These are phyloP conservation scores for Acronicta aceris DNA, from an alignment of 2,888 invertebrate genomes.

Conservation along the genomic window DNA sequence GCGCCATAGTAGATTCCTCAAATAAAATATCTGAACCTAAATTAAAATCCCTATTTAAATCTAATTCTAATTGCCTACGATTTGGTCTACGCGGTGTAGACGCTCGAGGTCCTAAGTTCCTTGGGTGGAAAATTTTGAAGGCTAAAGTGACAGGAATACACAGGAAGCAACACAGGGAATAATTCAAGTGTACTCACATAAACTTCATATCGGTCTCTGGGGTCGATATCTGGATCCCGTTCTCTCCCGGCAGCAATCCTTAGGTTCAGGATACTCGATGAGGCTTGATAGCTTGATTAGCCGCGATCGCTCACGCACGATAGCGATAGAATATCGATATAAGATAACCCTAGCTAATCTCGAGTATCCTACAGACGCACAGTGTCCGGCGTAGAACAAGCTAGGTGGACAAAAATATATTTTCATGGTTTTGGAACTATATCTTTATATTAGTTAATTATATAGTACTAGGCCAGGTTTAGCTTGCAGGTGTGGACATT, in stretches of 20 bases:
- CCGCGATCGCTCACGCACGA: constrained; percentile 7
- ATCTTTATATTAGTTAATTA: too few species aligned
- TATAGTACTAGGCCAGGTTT: too few species aligned
- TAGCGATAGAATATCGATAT: constrained; percentile 1
- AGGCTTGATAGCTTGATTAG: constrained; percentile 6
- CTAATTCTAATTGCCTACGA: constrained; percentile 7
- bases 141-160: not conserved
- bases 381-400: too few species aligned
- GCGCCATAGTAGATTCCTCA: constrained; percentile 1
- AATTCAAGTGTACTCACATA: constrained; percentile 12
- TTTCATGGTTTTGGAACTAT: too few species aligned
- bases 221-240: constrained; percentile 10
- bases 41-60: constrained; percentile 12
- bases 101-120: constrained; percentile 3
- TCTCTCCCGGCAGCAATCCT: constrained; percentile 8
- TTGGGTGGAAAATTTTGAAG: constrained; percentile 12
- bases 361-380: constrained; percentile 13
- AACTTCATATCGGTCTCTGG: constrained; percentile 1
- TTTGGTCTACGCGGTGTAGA: not conserved
- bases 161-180: constrained; percentile 13
- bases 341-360: constrained; percentile 2
- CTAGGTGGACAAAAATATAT: too few species aligned
- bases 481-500: too few species aligned
- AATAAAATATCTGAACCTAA: constrained; percentile 3
- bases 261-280: constrained; percentile 12